Evolutionary conservation across 2,888 invertebrate genomes (phyloP), one percentile per base, ranked within the genome.

Genomic region (Megaustenia siamemsis): DNA sequence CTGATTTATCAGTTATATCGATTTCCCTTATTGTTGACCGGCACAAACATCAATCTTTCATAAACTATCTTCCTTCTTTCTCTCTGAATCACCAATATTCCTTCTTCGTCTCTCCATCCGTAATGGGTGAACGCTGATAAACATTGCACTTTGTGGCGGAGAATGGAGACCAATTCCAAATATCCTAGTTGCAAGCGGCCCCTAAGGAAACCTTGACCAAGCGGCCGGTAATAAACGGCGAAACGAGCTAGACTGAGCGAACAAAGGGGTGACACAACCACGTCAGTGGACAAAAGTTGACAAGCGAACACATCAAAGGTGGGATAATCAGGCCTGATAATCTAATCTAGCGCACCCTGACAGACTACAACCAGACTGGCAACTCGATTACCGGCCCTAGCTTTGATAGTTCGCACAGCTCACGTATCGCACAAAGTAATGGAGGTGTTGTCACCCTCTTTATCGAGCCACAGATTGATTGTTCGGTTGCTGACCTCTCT

Each of bases 261-360:
- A 73, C 73, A 73, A 73, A 32, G 21, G 73, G 73, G 49, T 24
- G 49, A 32, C 18, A 28, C 5, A 35, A 73, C 49, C 49, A 73
- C 21, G 49, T 49, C 18, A 49, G 49, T 32, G 18, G 49, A 32
- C 73, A 73, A 49, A 73, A 43, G 73, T 73, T 73, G 49, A 73
- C 73, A 28, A 73, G 73, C 73, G 49, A 49, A 32, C 73, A 73
- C 73, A 73, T 73, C 73, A 73, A 73, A 73, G 73, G 73, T 73
- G 32, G 49, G 73, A 56, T 77, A 63, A 56, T 77, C 77, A 63
- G 60, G 38, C 63, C 24, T 60, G 56, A 63, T 77, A 56, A 77
- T 63, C 40, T 77, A 77, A 63, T 63, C 38, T 77, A 56, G 60
- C 63, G 40, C 38, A 24, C 60, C 5, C 28, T 60, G 77, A 56